Evolutionary conservation across 2,113 vertebrate genomes (phyloP), one percentile per base, ranked within the genome.

Genomic region (Prunella fulvescens): DNA sequence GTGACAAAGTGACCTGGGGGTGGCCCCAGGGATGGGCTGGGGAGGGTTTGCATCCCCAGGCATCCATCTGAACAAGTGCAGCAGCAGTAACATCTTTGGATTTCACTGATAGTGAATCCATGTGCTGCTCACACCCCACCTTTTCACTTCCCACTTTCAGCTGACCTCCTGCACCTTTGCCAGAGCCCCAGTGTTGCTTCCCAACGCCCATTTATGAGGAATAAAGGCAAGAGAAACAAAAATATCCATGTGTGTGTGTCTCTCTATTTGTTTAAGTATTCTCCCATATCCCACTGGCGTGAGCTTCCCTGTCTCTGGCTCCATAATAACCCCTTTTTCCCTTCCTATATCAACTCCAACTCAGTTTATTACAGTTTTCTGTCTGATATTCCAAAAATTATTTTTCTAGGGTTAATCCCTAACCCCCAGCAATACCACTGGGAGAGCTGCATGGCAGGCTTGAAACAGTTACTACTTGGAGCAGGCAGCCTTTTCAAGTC

Each of bases 321-420:
- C 70, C 19, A 20, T 33, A 60, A 86, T 53, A 48, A 47, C 1
- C 20, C 51, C 39, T 57, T 64, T 91, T 84, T n/a, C 77, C 72
- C 81, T 86, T 61, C 65, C 65, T 44, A 3, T 67, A 92, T 91
- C 58, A 48, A 23, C 86, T 91, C 94, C 77, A 96, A 73, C 90
- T 93, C 86, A 16, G 42, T 88, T 95, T 88, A 71, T 97, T 95
- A 79, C 54, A 47, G 47, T 89, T 94, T 76, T 66, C 45, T 95
- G 91, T 61, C 91, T 88, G 94, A 92, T 91, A 85, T 22, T 87
- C 81, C n/a, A 48, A 85, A 96, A 96, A 94, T 96, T 97, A 88
- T 96, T 97, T 97, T 96, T 96, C 88, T 70, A 78, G 90, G 72
- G 65, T 88, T 97, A 97, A 97, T 95, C 97, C 94, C 94, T 53